Evolutionary conservation across 2,113 vertebrate species (phyloP).

Genomic region (Raphicerus campestris): DNA sequence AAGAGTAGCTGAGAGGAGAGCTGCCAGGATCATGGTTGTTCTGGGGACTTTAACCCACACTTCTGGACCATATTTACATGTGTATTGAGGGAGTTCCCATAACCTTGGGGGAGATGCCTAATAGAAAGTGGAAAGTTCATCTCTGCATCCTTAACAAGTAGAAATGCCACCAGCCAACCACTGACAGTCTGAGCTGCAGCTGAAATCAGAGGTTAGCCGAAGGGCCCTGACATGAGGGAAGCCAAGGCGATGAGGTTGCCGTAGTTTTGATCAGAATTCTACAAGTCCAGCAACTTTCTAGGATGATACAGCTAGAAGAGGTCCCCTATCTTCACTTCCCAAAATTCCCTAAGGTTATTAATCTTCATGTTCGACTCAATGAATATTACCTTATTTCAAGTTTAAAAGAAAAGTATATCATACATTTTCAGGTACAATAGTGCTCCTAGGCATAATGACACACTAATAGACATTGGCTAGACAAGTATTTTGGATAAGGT

Average conservation of each 20-base stretch:
- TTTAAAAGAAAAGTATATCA: conserved; percentile 6
- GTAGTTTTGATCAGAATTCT: background rate
- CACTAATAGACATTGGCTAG: background rate
- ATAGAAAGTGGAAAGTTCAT: background rate
- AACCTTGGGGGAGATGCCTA: background rate
- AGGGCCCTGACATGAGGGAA: background rate
- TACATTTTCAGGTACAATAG: background rate
- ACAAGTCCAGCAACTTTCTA: background rate
- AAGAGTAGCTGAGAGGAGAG: background rate
- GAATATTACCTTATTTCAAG: background rate
- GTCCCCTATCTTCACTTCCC: background rate
- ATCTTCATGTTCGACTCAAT: background rate
- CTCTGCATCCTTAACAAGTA: background rate
- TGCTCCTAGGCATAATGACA: background rate
- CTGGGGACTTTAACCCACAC: rapidly evolving
- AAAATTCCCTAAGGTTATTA: background rate
- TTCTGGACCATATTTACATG: background rate
- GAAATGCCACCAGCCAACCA: too few relatives aligned
- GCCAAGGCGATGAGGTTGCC: background rate
- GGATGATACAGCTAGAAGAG: background rate
- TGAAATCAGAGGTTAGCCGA: background rate
- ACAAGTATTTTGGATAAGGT: background rate
- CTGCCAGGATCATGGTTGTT: background rate
- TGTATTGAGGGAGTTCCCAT: background rate
- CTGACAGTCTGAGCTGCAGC: background rate